A percentile compares a stretch with the other conserved stretches of the same genome.
Conservation (phyloP, 2,888 invertebrate genomes). For the Rotaria socialis region DNA sequence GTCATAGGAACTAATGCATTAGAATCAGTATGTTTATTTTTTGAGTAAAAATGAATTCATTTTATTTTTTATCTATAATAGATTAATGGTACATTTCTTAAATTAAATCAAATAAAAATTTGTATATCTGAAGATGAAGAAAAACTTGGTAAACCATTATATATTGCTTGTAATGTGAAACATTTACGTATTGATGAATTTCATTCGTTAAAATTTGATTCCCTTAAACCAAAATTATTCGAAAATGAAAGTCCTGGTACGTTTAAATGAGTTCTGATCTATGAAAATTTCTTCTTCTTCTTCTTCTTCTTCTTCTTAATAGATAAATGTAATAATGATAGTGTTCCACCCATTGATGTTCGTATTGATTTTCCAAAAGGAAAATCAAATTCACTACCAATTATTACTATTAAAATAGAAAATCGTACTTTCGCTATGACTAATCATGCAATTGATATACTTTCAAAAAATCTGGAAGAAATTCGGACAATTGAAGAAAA, state of each 20-base stretch:
- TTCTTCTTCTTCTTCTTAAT: neutral
- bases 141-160: neutral
- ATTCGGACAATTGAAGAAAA: neutral
- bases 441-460: neutral
- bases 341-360: neutral
- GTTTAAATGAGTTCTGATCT: neutral
- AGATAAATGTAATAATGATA: neutral
- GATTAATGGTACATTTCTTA: neutral
- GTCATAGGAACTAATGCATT: neutral
- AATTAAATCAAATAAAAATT: neutral
- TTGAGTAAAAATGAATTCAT: too few species aligned
- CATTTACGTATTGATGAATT: slow-evolving; percentile 1
- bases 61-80: neutral
- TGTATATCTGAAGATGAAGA: neutral
- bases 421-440: neutral
- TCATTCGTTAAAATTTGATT: neutral
- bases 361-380: slow-evolving; percentile 22
- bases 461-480: neutral
- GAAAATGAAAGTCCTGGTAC: slow-evolving; percentile 10
- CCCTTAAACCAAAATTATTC: slow-evolving; percentile 18
- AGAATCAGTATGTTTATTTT: neutral
- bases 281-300: neutral
- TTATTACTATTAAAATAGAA: neutral
- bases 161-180: neutral
- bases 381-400: neutral